Conservation (phyloP, 2,888 invertebrate genomes). For the Polymixis flavicincta region DNA sequence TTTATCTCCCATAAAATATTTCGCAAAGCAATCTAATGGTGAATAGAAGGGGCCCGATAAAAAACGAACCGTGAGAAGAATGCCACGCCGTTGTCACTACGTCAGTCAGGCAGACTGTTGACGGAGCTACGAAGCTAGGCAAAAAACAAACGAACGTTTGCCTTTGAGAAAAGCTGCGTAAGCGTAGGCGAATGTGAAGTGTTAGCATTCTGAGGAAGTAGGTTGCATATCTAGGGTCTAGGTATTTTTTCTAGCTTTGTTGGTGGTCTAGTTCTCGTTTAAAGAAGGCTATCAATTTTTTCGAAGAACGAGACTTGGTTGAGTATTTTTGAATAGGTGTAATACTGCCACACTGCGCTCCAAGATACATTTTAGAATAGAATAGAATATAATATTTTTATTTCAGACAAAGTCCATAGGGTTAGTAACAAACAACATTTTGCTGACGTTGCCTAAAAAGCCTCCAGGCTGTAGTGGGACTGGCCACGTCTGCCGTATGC, state of each 20-base stretch:
- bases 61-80: constrained; percentile 55
- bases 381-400: no score
- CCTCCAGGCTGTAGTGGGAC: no score
- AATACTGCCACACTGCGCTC: no score
- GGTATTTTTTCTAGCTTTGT: neutral
- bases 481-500: no score
- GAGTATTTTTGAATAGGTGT: no score
- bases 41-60: constrained; percentile 42
- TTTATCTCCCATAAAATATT: constrained; percentile 43
- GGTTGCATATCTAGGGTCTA: constrained; percentile 17
- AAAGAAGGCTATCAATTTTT: neutral
- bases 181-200: constrained; percentile 13
- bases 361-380: no score
- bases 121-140: constrained; percentile 11
- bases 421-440: no score
- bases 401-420: no score
- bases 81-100: constrained; percentile 31
- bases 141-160: constrained; percentile 37
- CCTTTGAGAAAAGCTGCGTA: constrained; percentile 28
- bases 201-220: constrained; percentile 35
- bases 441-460: no score
- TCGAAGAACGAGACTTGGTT: neutral
- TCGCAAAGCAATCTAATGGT: constrained; percentile 44
- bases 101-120: constrained; percentile 28
- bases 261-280: constrained; percentile 2